These are phyloP conservation scores for Ciconia stormi DNA, from an alignment of 2,113 vertebrate genomes.

Conservation along the genomic window DNA sequence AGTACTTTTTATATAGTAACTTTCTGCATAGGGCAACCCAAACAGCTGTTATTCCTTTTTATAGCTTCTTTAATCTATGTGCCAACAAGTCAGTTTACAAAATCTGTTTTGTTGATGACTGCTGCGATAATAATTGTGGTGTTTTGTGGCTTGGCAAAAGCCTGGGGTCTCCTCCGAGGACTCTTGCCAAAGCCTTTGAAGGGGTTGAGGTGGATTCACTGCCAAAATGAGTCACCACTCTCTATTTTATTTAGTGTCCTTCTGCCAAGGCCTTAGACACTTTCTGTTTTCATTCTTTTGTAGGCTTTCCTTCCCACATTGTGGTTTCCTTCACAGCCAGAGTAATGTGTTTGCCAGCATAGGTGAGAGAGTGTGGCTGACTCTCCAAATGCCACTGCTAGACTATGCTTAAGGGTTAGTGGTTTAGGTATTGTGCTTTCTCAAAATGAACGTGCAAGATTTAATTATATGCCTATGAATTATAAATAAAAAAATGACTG, in stretches of 20 bases:
- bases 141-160: conserved; percentile 88
- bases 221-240: conserved; percentile 88
- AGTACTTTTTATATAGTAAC: conserved; percentile 79
- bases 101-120: conserved; percentile 88
- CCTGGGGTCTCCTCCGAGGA: conserved; percentile 84
- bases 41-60: conserved; percentile 85
- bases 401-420: conserved; percentile 47
- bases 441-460: conserved; percentile 55
- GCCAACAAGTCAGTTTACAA: conserved; percentile 88
- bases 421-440: conserved; percentile 49
- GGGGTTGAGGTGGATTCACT: conserved; percentile 84
- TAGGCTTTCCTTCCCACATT: conserved; percentile 85
- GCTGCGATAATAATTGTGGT: conserved; percentile 85
- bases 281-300: conserved; percentile 89
- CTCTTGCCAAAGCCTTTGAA: conserved; percentile 87
- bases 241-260: conserved; percentile 85
- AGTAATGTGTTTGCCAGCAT: conserved; percentile 79
- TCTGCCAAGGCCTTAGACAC: conserved; percentile 88
- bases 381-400: conserved; percentile 63
- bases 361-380: conserved; percentile 80
- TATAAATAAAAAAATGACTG: conserved; percentile 35
- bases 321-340: conserved; percentile 87
- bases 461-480: conserved; percentile 66
- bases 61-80: conserved; percentile 86
- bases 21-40: conserved; percentile 79